Evolutionary conservation across 2,888 invertebrate genomes (phyloP).

Genomic region (Melolontha melolontha): DNA sequence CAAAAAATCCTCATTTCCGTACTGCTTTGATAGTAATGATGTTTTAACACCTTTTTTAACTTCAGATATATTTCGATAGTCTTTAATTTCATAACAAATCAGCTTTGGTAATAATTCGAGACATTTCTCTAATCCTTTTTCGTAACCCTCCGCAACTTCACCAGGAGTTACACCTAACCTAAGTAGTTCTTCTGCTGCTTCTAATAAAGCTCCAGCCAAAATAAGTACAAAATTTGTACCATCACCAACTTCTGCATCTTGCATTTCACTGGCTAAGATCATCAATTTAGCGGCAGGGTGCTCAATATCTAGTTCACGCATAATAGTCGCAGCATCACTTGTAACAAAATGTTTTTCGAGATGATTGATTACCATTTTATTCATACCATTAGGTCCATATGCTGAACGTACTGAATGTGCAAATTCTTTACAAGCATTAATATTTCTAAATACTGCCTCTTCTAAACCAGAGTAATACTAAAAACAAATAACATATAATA

Average conservation of each 20-base stretch:
- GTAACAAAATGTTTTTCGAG: conserved; percentile 99
- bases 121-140: conserved; percentile 88
- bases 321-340: conserved; percentile 98
- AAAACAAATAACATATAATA: conserved; percentile 46
- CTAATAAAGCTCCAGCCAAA: conserved; percentile 89
- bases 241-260: conserved; percentile 94
- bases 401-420: conserved; percentile 93
- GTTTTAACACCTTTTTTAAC: conserved; percentile 82
- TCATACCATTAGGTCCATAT: conserved; percentile 98
- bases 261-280: conserved; percentile 97
- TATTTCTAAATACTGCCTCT: conserved; percentile 97
- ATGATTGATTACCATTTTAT: conserved; percentile 99
- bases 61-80: conserved; percentile 73
- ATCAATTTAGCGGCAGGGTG: conserved; percentile 98
- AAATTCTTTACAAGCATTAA: conserved; percentile 95
- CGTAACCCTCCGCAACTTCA: conserved; percentile 97
- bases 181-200: conserved; percentile 91
- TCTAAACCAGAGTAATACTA: conserved; percentile 91
- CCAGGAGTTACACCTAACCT: conserved; percentile 96
- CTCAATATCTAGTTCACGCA: conserved; percentile 94
- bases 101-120: conserved; percentile 89
- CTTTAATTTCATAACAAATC: conserved; percentile 82
- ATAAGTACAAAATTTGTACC: conserved; percentile 99
- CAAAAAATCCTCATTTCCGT: conserved; percentile 95
- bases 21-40: conserved; percentile 97